These are phyloP conservation scores for Helicoverpa assulta DNA, from an alignment of 2,888 invertebrate genomes.

Conservation along the genomic window DNA sequence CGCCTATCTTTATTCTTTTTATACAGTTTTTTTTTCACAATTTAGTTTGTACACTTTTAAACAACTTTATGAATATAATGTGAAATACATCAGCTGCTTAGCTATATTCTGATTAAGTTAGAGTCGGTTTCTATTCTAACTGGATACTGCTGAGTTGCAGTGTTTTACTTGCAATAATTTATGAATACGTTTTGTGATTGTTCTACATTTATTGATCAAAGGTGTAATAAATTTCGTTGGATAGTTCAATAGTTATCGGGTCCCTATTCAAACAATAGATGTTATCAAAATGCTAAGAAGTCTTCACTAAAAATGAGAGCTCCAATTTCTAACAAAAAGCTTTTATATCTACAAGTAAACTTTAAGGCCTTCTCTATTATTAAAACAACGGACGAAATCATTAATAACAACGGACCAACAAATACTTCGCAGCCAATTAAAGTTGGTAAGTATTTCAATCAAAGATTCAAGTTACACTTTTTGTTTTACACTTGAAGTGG, in stretches of 20 bases:
- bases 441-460: conserved; percentile 25
- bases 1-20: no score
- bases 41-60: no score
- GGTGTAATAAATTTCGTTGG: no score
- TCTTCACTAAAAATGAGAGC: conserved; percentile 6
- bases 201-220: no score
- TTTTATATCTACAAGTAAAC: conserved; percentile 35
- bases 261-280: background rate
- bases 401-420: conserved; percentile 35
- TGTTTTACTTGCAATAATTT: no score
- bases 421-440: conserved; percentile 42
- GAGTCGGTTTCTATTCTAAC: no score
- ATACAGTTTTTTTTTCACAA: no score
- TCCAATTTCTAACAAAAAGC: conserved; percentile 33
- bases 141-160: no score
- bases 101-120: no score
- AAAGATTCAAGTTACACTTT: conserved; percentile 20
- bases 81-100: no score
- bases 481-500: background rate
- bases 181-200: background rate
- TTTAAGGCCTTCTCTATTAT: conserved; percentile 28
- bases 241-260: no score
- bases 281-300: conserved; percentile 7
- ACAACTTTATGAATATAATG: no score
- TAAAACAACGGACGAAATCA: conserved; percentile 47